A percentile compares a stretch with the other conserved stretches of the same genome.
phyloP scores from a whole-genome alignment of 2,113 vertebrate species.

The Bettongia penicillata region DNA sequence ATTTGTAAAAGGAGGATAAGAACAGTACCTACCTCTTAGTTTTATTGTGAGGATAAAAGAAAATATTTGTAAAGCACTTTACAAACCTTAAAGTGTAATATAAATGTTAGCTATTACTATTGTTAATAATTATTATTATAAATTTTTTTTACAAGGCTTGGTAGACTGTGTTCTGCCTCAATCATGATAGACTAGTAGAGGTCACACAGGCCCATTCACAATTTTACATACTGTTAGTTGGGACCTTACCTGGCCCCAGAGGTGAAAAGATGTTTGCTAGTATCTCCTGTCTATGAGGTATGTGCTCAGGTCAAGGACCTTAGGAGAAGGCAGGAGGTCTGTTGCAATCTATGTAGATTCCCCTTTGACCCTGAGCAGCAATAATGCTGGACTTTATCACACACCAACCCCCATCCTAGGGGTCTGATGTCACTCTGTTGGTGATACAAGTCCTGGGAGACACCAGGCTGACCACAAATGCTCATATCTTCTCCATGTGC shows the following conservation, averaged over 20 bases:
- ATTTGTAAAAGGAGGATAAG: background rate
- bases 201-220: background rate
- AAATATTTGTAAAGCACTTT: background rate
- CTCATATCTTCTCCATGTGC: background rate
- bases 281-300: background rate
- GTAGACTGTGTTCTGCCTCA: background rate
- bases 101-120: background rate
- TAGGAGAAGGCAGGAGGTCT: background rate
- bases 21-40: background rate
- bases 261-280: background rate
- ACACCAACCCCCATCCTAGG: background rate
- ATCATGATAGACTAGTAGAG: background rate
- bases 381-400: background rate
- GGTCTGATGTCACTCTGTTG: background rate
- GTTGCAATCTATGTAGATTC: background rate
- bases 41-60: background rate
- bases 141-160: background rate
- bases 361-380: background rate
- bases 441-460: background rate
- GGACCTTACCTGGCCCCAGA: background rate
- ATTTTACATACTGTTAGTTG: background rate
- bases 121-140: background rate
- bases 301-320: background rate
- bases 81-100: background rate
- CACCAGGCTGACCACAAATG: background rate